Evolutionary conservation across 2,888 invertebrate genomes (phyloP).

Genomic region (Synanthedon tipuliformis): DNA sequence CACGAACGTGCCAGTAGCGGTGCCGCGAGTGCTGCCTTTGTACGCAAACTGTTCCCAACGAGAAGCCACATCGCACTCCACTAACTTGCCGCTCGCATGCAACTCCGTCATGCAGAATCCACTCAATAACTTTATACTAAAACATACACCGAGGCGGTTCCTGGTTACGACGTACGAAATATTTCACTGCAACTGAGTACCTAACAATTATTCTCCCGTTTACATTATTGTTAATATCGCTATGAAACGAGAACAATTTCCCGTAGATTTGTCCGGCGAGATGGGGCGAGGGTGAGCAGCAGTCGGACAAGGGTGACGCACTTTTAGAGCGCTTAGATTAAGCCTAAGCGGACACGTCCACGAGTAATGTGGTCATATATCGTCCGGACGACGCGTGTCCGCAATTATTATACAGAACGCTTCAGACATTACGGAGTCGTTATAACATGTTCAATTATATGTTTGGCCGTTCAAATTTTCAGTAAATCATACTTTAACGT

Average conservation of each 20-base stretch:
- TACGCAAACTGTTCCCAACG: constrained; percentile 53
- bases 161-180: too few relatives aligned
- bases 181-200: too few relatives aligned
- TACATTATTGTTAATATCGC: neutral
- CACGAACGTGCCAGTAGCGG: constrained; percentile 56
- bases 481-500: too few relatives aligned
- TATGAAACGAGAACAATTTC: neutral
- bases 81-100: constrained; percentile 8
- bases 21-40: constrained; percentile 44
- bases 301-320: constrained; percentile 57
- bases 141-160: neutral
- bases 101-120: neutral
- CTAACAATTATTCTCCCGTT: too few relatives aligned
- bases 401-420: constrained; percentile 49
- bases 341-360: constrained; percentile 61
- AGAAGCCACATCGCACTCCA: constrained; percentile 31
- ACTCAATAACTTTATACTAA: neutral
- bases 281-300: constrained; percentile 28
- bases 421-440: constrained; percentile 7
- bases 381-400: constrained; percentile 49
- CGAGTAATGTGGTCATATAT: constrained; percentile 67
- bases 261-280: constrained; percentile 7
- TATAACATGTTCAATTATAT: neutral
- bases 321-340: constrained; percentile 56
- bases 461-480: too few relatives aligned